Percentiles rank a stretch among this genome's conserved stretches.
These are phyloP conservation scores for Physocephala rufipes DNA, from an alignment of 2,888 invertebrate genomes.

Conservation along the genomic window DNA sequence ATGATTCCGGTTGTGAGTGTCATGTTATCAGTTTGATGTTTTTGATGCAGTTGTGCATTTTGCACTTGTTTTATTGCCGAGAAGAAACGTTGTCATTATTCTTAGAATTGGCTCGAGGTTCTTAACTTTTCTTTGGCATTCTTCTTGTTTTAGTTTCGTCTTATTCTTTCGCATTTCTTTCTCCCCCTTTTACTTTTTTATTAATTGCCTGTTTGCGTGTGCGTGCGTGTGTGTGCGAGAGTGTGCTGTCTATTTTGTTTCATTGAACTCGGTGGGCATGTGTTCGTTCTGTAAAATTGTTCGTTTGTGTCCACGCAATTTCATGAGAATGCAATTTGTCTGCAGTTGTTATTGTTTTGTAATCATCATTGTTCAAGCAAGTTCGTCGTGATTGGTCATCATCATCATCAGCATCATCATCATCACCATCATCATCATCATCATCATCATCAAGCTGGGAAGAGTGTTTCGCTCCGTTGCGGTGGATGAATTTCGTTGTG, in stretches of 20 bases:
- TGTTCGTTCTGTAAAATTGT: conserved; percentile 2
- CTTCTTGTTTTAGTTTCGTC: background rate
- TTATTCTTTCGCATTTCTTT: background rate
- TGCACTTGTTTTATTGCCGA: too few species aligned
- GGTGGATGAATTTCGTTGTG: too few species aligned
- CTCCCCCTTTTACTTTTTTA: background rate
- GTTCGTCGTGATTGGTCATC: too few species aligned
- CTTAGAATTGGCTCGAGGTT: conserved; percentile 14
- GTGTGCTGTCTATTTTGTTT: conserved; percentile 10
- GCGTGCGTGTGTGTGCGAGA: background rate
- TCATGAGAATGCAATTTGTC: conserved; percentile 12
- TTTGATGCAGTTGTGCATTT: conserved; percentile 22
- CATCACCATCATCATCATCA: too few species aligned
- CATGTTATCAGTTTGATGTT: background rate
- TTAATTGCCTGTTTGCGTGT: background rate
- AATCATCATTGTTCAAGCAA: too few species aligned
- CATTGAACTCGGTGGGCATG: conserved; percentile 27
- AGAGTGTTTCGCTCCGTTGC: too few species aligned
- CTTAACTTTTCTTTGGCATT: background rate
- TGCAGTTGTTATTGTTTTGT: too few species aligned
- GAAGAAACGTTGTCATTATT: conserved; percentile 37
- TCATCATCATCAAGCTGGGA: too few species aligned
- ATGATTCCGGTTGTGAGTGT: too few species aligned
- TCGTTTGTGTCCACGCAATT: background rate
- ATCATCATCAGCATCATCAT: too few species aligned